Conservation (phyloP, 2,113 vertebrate species). For the Psittacula cyanocephala region DNA sequence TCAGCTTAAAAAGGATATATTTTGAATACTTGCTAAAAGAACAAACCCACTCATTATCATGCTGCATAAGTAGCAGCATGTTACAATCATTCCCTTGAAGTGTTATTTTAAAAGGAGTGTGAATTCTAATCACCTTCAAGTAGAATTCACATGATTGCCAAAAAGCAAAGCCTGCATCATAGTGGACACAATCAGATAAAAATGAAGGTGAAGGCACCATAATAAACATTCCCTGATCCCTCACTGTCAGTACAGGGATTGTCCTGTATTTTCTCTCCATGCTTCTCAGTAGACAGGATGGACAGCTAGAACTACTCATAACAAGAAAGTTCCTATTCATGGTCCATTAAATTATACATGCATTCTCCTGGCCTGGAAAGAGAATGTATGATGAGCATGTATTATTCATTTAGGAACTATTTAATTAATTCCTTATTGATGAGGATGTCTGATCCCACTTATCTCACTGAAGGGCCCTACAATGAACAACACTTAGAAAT, state of each 20-base stretch:
- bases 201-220: background rate
- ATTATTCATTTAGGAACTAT: conserved; percentile 49
- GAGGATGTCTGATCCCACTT: conserved; percentile 25
- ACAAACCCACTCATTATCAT: background rate
- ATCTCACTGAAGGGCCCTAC: conserved; percentile 3
- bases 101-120: background rate
- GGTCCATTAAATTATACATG: conserved; percentile 15
- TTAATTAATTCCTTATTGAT: conserved; percentile 59
- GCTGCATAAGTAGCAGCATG: background rate
- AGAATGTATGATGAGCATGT: conserved; percentile 15
- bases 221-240: background rate
- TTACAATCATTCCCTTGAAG: background rate
- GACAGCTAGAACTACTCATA: background rate
- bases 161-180: background rate
- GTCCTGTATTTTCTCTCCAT: background rate
- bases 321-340: background rate
- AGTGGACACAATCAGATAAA: background rate
- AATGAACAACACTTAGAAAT: background rate
- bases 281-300: background rate
- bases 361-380: conserved; percentile 4
- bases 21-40: background rate
- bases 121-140: background rate
- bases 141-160: background rate
- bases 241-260: background rate
- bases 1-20: background rate